These are phyloP conservation scores for Cavia porcellus DNA, from an alignment of 2,113 vertebrate genomes.

Conservation along the genomic window DNA sequence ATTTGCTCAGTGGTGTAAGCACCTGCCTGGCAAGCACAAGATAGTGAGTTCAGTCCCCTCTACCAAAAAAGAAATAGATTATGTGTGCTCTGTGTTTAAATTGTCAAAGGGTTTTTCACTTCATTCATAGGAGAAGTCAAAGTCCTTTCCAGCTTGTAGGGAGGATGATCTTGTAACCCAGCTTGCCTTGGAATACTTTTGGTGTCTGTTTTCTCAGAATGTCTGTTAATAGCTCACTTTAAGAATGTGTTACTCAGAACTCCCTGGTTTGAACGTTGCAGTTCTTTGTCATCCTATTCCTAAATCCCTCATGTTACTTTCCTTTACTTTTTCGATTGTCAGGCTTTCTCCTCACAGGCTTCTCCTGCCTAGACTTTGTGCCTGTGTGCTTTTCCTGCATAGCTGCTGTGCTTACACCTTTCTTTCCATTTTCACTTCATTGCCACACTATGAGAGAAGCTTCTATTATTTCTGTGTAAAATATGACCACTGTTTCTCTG, in stretches of 20 bases:
- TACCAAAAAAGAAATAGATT: background rate
- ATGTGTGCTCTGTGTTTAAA: background rate
- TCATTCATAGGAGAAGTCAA: background rate
- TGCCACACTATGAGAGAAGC: background rate
- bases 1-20: no score
- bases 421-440: background rate
- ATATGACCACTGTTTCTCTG: background rate
- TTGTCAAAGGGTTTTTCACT: background rate
- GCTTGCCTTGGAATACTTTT: background rate
- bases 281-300: background rate
- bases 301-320: background rate
- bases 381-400: background rate
- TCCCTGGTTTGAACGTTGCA: background rate
- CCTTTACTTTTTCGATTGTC: background rate
- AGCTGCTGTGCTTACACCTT: background rate
- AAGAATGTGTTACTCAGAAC: background rate
- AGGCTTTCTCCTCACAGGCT: background rate
- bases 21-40: no score
- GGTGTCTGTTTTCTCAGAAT: background rate
- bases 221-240: background rate
- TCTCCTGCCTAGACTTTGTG: background rate
- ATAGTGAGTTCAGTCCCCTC: no score
- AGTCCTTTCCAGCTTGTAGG: constrained; percentile 1
- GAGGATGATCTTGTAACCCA: background rate
- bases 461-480: background rate